Evolutionary conservation across 1,140 invertebrate genomes (phyloP), one percentile per base, ranked within the genome.

Genomic region (Eriosoma lanigerum): DNA sequence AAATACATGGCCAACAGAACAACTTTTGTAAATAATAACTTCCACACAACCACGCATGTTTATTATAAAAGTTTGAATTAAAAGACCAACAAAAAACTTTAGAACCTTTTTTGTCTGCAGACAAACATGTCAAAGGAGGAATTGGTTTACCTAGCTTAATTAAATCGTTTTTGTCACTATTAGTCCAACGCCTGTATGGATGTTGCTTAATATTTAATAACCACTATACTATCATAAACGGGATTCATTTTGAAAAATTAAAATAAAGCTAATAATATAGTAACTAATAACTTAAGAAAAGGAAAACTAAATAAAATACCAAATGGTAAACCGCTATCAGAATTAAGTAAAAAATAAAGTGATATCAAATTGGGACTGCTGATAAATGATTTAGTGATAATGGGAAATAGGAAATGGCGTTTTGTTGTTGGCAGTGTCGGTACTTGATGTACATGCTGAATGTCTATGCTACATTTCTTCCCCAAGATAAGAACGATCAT

Each of bases 1-100:
- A n/a, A n/a, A 73, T 17, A 4, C 72, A 75, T 56, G 50, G 54
- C 54, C 48, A 75, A 75, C 72, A 75, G 17, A 75, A 56, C 19
- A 75, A 46, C 1, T 0, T 32, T 15, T 75, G 12, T 75, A 24
- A 54, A 32, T 56, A 75, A 58, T n/a, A 58, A 75, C 50, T 56
- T 3, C 50, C 72, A 54, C 50, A 75, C 0, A 75, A 13, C 48
- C 19, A 75, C 12, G 19, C 3, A n/a, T 32, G 32, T 24, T 32
- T 21, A n/a, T 4, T 21, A n/a, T 76, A 76, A 4, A n/a, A 29
- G 9, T 15, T 44, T n/a, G 15, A 8, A 38, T 56, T 76, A 2
- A 76, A 58, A 0, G 29, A 56, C 24, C 26, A 19, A 54, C 19
- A 38, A 44, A 56, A 76, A 0, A 76, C 17, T 56, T 56, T 24